Evolutionary conservation across 2,888 invertebrate genomes (phyloP).

Genomic region (Tanytarsus gracilentus): DNA sequence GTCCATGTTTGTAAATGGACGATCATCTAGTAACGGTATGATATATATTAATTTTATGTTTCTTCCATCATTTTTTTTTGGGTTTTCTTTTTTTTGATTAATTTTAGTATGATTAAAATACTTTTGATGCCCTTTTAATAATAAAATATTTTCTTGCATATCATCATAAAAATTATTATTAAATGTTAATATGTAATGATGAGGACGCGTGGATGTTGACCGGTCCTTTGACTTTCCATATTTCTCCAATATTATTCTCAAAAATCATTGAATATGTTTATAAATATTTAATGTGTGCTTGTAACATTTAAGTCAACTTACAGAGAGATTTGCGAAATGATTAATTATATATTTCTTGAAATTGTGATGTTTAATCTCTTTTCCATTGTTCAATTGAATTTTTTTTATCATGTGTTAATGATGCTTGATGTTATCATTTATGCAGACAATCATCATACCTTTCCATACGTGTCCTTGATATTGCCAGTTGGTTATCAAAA

Average conservation of each 20-base stretch:
- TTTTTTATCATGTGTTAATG: not conserved
- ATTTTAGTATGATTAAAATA: not conserved
- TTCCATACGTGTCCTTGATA: slow-evolving; percentile 3
- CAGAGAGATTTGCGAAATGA: slow-evolving; percentile 24
- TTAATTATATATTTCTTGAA: too few species aligned
- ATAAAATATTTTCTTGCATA: slow-evolving; percentile 17
- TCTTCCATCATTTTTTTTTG: slow-evolving; percentile 1
- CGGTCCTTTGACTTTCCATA: slow-evolving; percentile 13
- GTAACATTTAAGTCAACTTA: slow-evolving; percentile 22
- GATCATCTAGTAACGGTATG: slow-evolving; percentile 13
- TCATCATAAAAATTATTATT: too few species aligned
- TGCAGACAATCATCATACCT: slow-evolving; percentile 6
- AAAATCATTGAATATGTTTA: slow-evolving; percentile 3
- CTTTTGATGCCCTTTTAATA: slow-evolving; percentile 3
- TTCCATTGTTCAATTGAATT: slow-evolving; percentile 29
- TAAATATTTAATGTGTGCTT: slow-evolving; percentile 2
- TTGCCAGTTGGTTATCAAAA: slow-evolving; percentile 15
- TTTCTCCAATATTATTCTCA: slow-evolving; percentile 29
- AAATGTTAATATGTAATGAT: too few species aligned
- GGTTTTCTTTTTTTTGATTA: not conserved
- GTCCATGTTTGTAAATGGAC: not conserved
- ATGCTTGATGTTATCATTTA: slow-evolving; percentile 25
- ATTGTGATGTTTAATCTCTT: slow-evolving; percentile 1
- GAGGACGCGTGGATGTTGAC: too few species aligned
- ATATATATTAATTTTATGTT: slow-evolving; percentile 29